Percentiles rank a stretch among this genome's conserved stretches.
phyloP scores from a whole-genome alignment of 2,113 vertebrate genomes.

The Gymnobelideus leadbeateri region DNA sequence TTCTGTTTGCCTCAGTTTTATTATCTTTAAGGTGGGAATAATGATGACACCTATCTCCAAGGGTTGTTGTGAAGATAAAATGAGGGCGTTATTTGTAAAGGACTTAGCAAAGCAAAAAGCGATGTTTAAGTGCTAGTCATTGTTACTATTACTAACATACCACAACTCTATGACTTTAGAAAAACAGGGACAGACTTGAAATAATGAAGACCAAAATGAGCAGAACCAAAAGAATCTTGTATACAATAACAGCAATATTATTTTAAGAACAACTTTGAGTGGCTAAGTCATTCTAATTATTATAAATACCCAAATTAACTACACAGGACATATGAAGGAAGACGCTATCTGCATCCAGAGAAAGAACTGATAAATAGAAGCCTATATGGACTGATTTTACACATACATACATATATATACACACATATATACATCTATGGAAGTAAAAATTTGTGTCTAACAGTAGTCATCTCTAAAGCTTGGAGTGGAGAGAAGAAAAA shows the following conservation, averaged over 20 bases:
- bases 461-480: not conserved
- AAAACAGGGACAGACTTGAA: no score
- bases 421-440: no score
- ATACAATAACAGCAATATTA: no score
- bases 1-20: not conserved
- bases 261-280: no score
- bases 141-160: not conserved
- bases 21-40: not conserved
- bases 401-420: no score
- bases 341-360: not conserved
- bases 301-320: no score
- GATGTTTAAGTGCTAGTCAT: not conserved
- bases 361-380: not conserved
- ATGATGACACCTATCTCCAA: not conserved
- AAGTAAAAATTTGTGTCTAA: not conserved
- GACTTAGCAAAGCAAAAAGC: not conserved
- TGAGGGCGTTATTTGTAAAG: no score
- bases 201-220: no score
- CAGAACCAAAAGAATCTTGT: no score
- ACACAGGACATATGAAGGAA: no score
- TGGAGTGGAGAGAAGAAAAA: not conserved
- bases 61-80: not conserved
- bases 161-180: not conserved
- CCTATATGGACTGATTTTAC: not conserved
- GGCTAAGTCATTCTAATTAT: no score